Evolutionary conservation across 2,797 vertebrate species (phyloP).

Genomic region (Platyrinchus mystaceus): DNA sequence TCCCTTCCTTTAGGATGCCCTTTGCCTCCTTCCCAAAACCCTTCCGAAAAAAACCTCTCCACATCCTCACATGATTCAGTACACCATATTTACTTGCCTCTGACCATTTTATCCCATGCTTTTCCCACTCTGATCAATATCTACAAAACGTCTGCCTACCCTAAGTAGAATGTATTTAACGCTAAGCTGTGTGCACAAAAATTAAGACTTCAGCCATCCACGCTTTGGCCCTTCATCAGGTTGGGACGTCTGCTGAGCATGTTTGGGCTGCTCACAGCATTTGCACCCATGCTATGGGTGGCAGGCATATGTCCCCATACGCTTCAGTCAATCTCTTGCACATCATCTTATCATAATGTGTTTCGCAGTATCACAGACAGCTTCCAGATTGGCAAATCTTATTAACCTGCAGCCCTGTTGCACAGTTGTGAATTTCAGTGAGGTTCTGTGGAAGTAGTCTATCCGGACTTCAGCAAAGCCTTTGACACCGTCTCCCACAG

Average conservation of each 20-base stretch:
- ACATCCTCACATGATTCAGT: background rate
- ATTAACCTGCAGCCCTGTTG: background rate
- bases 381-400: background rate
- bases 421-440: background rate
- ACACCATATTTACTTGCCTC: background rate
- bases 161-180: background rate
- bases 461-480: too few species aligned
- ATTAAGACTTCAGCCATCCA: background rate
- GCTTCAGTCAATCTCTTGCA: background rate
- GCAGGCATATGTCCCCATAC: background rate
- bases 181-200: background rate
- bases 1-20: background rate
- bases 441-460: background rate
- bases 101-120: background rate
- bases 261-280: background rate
- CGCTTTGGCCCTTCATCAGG: background rate
- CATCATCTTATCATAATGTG: background rate
- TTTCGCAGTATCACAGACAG: background rate
- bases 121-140: background rate
- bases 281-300: background rate
- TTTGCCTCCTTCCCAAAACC: background rate
- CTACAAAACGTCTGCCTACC: background rate
- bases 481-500: too few species aligned
- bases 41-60: background rate
- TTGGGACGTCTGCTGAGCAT: background rate